Conservation (phyloP, 2,797 vertebrate species). For the Sylvia borin region DNA sequence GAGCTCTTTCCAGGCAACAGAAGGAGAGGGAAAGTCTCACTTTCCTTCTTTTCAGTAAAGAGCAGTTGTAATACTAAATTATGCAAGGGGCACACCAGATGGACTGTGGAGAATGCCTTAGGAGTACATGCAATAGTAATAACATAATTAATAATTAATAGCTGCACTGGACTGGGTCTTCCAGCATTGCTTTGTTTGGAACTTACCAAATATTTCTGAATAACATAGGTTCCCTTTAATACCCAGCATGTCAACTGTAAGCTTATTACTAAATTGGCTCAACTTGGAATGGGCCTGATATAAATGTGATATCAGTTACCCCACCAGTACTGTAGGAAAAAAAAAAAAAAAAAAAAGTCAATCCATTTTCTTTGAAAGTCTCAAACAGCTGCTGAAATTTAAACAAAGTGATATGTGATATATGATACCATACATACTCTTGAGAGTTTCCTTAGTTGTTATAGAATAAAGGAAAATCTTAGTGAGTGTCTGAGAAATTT, state of each 20-base stretch:
- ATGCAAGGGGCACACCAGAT: slow-evolving; percentile 19
- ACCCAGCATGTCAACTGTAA: not conserved
- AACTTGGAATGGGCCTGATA: not conserved
- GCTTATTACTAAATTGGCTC: not conserved
- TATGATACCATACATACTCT: not conserved
- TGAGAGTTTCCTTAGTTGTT: not conserved
- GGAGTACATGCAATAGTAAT: slow-evolving; percentile 48
- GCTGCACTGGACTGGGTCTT: not conserved
- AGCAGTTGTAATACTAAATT: slow-evolving; percentile 34
- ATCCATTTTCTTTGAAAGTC: not conserved
- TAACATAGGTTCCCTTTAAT: not conserved
- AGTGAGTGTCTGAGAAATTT: not conserved
- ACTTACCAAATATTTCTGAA: not conserved
- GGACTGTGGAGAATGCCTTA: slow-evolving; percentile 5
- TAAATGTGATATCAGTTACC: not conserved
- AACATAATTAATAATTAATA: slow-evolving; percentile 42
- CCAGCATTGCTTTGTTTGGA: not conserved
- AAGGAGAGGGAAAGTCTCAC: not conserved
- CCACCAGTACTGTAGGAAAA: not conserved
- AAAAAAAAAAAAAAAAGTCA: not conserved
- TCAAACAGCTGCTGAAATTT: slow-evolving; percentile 3
- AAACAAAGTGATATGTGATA: not conserved
- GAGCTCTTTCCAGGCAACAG: not conserved
- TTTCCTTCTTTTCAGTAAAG: not conserved
- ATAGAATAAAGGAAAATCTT: not conserved